Evolutionary conservation across 2,888 invertebrate genomes (phyloP), one percentile per base, ranked within the genome.

Genomic region (Megaustenia siamemsis): DNA sequence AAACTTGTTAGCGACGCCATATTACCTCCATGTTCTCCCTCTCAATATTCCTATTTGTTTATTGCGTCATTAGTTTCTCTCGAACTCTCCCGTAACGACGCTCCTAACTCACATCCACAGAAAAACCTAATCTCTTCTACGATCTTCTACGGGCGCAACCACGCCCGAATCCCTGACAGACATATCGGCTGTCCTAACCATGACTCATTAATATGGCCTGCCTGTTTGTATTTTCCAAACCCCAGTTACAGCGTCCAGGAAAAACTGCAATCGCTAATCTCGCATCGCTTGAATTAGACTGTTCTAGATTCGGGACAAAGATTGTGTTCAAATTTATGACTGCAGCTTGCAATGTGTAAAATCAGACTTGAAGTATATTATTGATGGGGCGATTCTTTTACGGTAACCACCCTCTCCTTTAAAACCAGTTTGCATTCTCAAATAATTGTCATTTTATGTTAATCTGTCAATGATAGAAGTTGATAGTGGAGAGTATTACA

Each of bases 131-230:
- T 63, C 18, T 63, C 6, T 32, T 5, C 5, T 63, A 28, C 63
- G 63, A 32, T 32, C 63, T 32, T 63, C 63, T 21, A 5, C 21
- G 32, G 32, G 32, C 32, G 63, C 15, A 63, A 32, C 63, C 63
- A 15, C 6, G 63, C 35, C 18, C 8, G 63, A 63, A 63, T 32
- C 32, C 63, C 45, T 49, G 49, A 73, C 49, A 49, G 73, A 35
- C 73, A 49, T 45, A 73, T 73, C 73, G 49, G 15, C 73, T 73
- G 73, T 73, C 45, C n/a, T 73, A 49, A 73, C 73, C 73, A 32
- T 73, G 73, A 73, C 49, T 73, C 73, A 73, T 73, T 73, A 73
- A 49, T 49, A 73, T 49, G 49, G 35, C 32, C 40, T 73, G 73
- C 73, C 45, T 32, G 43, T 73, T 73, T 73, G 73, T 49, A 49